Conservation (phyloP, 2,797 vertebrate genomes). For the Pseudopleuronectes americanus region DNA sequence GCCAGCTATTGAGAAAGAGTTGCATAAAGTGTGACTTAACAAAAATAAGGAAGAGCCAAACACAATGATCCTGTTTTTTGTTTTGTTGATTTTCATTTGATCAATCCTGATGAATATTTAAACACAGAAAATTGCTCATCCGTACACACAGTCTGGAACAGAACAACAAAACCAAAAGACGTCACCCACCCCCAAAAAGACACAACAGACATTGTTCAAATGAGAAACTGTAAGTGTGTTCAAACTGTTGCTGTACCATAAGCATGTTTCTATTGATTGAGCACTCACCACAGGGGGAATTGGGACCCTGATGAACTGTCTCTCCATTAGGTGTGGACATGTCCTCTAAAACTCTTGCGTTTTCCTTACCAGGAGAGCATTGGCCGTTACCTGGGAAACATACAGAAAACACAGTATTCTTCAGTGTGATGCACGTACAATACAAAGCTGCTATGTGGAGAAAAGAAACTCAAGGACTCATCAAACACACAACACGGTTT, state of each 20-base stretch:
- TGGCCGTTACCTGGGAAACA: constrained; percentile 91
- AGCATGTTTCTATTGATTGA: constrained; percentile 42
- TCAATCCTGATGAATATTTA: no score
- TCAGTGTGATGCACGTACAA: constrained; percentile 41
- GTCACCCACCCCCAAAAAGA: no score
- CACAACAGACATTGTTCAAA: no score
- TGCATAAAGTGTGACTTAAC: neutral
- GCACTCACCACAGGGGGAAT: constrained; percentile 81
- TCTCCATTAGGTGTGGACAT: constrained; percentile 94
- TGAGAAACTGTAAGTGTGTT: neutral
- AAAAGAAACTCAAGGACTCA: constrained; percentile 3
- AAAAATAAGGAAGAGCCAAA: no score
- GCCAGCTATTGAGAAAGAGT: neutral
- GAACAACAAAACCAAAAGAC: no score
- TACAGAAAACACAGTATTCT: constrained; percentile 68
- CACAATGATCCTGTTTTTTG: no score
- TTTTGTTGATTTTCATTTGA: no score
- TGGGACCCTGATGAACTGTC: constrained; percentile 88
- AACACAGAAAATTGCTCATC: no score
- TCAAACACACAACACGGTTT: no score
- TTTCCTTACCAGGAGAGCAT: constrained; percentile 94
- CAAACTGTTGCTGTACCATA: constrained; percentile 15
- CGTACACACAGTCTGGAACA: no score
- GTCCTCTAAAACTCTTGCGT: constrained; percentile 91
- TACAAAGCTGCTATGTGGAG: neutral